Evolutionary conservation across 2,888 invertebrate species (phyloP).

Genomic region (Rhagonycha lutea): DNA sequence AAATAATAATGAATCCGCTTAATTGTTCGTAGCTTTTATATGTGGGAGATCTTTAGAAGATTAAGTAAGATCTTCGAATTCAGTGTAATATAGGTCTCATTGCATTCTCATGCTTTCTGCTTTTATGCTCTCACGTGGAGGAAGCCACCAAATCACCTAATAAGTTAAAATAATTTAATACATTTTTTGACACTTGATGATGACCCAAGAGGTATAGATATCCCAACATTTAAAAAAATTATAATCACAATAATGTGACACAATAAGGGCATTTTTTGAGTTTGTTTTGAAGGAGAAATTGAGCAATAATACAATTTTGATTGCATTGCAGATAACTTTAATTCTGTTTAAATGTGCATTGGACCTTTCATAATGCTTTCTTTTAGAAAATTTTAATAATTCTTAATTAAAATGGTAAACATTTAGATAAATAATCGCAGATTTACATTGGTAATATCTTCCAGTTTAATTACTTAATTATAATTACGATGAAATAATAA

Average conservation of each 20-base stretch:
- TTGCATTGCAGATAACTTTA: neutral
- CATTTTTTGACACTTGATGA: neutral
- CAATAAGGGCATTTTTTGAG: neutral
- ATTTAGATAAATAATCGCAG: neutral
- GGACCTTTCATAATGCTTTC: neutral
- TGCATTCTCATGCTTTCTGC: conserved; percentile 41
- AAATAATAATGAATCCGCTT: conserved; percentile 24
- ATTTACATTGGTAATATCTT: neutral
- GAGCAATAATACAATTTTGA: neutral
- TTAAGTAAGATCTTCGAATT: conserved; percentile 42
- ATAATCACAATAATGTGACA: neutral
- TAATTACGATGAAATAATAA: neutral
- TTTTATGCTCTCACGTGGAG: conserved; percentile 30
- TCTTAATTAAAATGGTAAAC: neutral
- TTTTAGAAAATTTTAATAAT: neutral
- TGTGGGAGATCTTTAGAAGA: conserved; percentile 42
- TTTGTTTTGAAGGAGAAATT: neutral
- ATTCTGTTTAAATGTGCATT: neutral
- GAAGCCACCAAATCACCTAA: neutral
- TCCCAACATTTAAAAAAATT: neutral
- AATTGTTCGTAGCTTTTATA: conserved; percentile 40
- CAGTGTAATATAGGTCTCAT: conserved; percentile 39
- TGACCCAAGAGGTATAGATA: neutral
- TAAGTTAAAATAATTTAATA: neutral
- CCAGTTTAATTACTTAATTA: neutral